Percentiles rank a stretch among this genome's conserved stretches.
Evolutionary conservation across 2,888 invertebrate genomes (phyloP).

Genomic region (Patella pellucida): DNA sequence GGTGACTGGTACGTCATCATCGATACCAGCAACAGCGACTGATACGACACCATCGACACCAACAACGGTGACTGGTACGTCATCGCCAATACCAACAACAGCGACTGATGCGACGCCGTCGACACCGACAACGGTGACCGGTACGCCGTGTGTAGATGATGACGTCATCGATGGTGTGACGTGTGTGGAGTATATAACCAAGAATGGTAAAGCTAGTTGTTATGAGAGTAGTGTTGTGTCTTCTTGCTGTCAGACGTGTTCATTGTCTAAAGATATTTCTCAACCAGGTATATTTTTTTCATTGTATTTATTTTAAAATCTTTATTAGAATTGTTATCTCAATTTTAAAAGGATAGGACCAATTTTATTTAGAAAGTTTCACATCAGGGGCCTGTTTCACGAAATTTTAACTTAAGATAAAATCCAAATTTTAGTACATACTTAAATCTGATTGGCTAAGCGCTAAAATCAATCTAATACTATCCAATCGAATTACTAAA

Average conservation of each 20-base stretch:
- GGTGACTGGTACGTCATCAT: not conserved
- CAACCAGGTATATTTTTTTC: too few species aligned
- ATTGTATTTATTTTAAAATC: too few species aligned
- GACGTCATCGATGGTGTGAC: not conserved
- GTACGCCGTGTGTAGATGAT: slow-evolving; percentile 18
- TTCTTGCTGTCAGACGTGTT: slow-evolving; percentile 32
- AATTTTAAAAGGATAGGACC: too few species aligned
- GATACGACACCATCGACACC: not conserved
- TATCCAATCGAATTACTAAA: too few species aligned
- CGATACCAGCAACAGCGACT: not conserved
- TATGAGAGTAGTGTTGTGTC: slow-evolving; percentile 25
- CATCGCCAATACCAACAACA: not conserved
- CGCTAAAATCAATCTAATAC: too few species aligned
- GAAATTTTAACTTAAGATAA: too few species aligned
- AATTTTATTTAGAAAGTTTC: too few species aligned
- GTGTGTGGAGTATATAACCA: slow-evolving; percentile 25
- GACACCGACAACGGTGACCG: not conserved
- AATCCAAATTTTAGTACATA: too few species aligned
- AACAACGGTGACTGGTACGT: not conserved
- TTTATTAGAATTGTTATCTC: too few species aligned
- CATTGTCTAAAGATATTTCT: too few species aligned
- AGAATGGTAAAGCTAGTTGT: slow-evolving; percentile 33
- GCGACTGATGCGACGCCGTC: not conserved
- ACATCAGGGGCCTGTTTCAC: too few species aligned
- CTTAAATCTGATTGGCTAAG: too few species aligned